phyloP scores from a whole-genome alignment of 2,797 vertebrate species.

The Micrastur ruficollis region DNA sequence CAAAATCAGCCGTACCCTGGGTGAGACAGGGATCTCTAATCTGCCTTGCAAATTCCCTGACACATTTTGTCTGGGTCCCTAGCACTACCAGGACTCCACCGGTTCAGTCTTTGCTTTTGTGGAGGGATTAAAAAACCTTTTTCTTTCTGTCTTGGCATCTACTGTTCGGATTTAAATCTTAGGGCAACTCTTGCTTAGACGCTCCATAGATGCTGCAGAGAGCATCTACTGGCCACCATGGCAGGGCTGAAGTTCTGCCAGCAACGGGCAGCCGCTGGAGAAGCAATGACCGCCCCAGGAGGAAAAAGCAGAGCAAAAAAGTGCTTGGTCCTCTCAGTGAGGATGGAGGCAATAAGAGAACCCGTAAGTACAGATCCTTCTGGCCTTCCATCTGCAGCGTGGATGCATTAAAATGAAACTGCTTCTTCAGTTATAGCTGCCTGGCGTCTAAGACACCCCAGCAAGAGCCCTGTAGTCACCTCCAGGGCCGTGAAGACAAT shows the following conservation, averaged over 20 bases:
- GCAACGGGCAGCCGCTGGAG: neutral
- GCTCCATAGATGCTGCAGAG: neutral
- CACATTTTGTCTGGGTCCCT: neutral
- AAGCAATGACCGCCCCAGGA: neutral
- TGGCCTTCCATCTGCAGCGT: neutral
- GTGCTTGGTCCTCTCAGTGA: neutral
- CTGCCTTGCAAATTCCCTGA: neutral
- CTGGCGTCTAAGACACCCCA: neutral
- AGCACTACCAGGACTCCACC: neutral
- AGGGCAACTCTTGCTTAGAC: neutral
- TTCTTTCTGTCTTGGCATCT: neutral
- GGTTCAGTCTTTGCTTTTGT: neutral
- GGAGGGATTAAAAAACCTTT: neutral
- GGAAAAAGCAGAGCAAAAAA: neutral
- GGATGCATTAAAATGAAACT: neutral
- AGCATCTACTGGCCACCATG: neutral
- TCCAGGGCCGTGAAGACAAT: neutral
- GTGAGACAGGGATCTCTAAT: neutral
- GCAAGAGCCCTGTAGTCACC: neutral
- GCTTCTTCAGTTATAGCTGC: neutral
- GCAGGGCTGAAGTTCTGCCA: neutral
- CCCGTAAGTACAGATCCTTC: neutral
- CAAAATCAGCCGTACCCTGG: rapidly evolving
- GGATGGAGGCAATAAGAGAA: neutral
- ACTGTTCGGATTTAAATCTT: neutral